These are phyloP conservation scores for Zapornia atra DNA, from an alignment of 2,113 vertebrate genomes.

Conservation along the genomic window DNA sequence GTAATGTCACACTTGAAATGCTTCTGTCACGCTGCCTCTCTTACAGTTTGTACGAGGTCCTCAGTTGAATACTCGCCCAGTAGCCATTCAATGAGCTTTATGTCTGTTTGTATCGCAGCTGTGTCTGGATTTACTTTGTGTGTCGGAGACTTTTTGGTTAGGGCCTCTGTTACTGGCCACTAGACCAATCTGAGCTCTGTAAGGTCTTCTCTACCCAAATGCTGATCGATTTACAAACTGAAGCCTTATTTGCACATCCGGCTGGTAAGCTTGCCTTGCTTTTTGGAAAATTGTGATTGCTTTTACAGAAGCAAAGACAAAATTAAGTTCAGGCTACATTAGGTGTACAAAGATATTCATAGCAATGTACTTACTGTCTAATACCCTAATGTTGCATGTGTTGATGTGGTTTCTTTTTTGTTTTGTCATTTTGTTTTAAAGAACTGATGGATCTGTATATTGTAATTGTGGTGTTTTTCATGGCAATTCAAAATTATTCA, in stretches of 20 bases:
- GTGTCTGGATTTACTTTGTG: conserved; percentile 1
- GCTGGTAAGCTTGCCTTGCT: conserved; percentile 61
- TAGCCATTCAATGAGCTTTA: background rate
- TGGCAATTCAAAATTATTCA: conserved; percentile 86
- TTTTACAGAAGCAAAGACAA: conserved; percentile 55
- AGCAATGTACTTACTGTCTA: conserved; percentile 85
- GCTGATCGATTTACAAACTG: conserved; percentile 14
- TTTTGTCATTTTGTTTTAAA: conserved; percentile 86
- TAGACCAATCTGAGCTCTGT: conserved; percentile 17
- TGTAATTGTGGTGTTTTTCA: conserved; percentile 92
- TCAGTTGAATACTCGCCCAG: background rate
- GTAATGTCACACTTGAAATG: background rate
- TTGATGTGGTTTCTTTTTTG: conserved; percentile 84
- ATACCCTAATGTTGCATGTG: conserved; percentile 92
- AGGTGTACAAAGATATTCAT: conserved; percentile 65
- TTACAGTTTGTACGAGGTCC: background rate
- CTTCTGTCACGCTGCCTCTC: background rate
- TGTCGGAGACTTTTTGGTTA: conserved; percentile 47
- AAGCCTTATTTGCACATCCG: conserved; percentile 67
- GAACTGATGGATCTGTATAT: conserved; percentile 90
- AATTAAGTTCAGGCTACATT: conserved; percentile 63
- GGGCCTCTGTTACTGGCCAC: conserved; percentile 48
- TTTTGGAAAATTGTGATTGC: conserved; percentile 46
- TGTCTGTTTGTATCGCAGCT: conserved; percentile 11
- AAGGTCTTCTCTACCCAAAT: conserved; percentile 29